A percentile compares a stretch with the other conserved stretches of the same genome.
phyloP scores from a whole-genome alignment of 2,113 vertebrate species.

The Epinephelus fuscoguttatus region DNA sequence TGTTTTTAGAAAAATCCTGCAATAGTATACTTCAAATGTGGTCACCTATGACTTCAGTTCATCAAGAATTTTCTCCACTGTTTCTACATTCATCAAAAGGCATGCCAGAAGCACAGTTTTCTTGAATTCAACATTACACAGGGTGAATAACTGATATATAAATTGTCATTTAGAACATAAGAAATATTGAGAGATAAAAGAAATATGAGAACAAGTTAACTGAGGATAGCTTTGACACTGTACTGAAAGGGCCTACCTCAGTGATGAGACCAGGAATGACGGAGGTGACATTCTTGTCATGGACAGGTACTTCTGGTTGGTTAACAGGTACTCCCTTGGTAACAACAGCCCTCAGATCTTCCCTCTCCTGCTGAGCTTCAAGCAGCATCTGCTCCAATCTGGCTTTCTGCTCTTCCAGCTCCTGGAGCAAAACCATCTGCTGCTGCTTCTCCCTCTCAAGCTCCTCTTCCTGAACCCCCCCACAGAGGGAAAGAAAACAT shows the following conservation, averaged over 20 bases:
- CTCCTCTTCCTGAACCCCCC: constrained; percentile 83
- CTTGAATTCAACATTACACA: too few relatives aligned
- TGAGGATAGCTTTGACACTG: neutral
- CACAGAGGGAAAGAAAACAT: too few relatives aligned
- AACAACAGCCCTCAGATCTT: constrained; percentile 65
- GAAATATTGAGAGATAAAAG: neutral
- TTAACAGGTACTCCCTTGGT: constrained; percentile 6
- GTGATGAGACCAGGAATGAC: neutral
- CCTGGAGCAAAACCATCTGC: constrained; percentile 88
- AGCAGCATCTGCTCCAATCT: constrained; percentile 86
- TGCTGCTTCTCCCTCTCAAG: constrained; percentile 89
- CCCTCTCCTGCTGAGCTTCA: constrained; percentile 81
- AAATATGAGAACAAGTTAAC: neutral
- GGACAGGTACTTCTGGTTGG: constrained; percentile 24
- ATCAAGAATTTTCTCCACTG: too few relatives aligned
- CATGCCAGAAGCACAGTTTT: too few relatives aligned
- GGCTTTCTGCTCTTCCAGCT: constrained; percentile 88
- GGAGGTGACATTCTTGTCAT: constrained; percentile 25
- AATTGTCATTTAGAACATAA: too few relatives aligned
- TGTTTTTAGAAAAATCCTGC: too few relatives aligned
- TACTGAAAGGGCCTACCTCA: constrained; percentile 16
- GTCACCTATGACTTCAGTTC: too few relatives aligned
- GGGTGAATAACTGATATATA: too few relatives aligned
- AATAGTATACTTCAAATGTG: too few relatives aligned
- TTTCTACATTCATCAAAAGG: too few relatives aligned